phyloP scores from a whole-genome alignment of 2,888 invertebrate genomes.

The Agelastica alni region DNA sequence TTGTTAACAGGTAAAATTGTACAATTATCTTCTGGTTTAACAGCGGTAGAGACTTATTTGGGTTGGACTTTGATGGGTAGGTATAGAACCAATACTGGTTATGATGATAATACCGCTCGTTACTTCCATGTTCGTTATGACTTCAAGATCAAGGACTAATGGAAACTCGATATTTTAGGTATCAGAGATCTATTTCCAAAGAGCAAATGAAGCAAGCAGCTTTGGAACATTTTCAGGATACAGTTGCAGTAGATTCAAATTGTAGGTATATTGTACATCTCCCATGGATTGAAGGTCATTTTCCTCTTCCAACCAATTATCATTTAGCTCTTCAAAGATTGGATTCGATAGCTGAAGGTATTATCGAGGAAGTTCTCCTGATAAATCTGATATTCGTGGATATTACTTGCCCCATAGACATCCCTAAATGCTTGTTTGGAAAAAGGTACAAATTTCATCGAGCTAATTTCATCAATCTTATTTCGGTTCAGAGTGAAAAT shows the following conservation, averaged over 20 bases:
- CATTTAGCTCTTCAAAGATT: constrained; percentile 3
- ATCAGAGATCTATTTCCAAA: constrained; percentile 36
- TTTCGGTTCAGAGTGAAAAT: constrained; percentile 25
- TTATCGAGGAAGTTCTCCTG: constrained; percentile 12
- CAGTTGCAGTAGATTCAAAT: constrained; percentile 30
- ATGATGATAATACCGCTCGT: too few species aligned
- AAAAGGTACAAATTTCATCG: too few species aligned
- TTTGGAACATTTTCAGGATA: constrained; percentile 29
- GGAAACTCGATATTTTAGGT: constrained; percentile 41
- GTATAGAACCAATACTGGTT: neutral
- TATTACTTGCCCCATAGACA: constrained; percentile 18
- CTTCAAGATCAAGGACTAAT: constrained; percentile 22
- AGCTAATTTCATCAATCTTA: constrained; percentile 29
- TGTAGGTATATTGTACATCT: constrained; percentile 40
- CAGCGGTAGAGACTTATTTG: constrained; percentile 33
- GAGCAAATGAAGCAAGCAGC: constrained; percentile 1
- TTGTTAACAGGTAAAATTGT: constrained; percentile 34
- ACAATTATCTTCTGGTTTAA: constrained; percentile 34
- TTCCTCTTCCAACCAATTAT: constrained; percentile 26
- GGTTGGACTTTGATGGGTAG: constrained; percentile 8
- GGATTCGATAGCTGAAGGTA: constrained; percentile 3
- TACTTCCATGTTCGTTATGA: too few species aligned
- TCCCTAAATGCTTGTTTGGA: constrained; percentile 33
- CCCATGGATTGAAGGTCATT: constrained; percentile 37
- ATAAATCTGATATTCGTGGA: constrained; percentile 14